Percentiles rank a stretch among this genome's conserved stretches.
phyloP scores from a whole-genome alignment of 64 coral and sea anemone genomes.

The Hydrozoanthus tunicans region DNA sequence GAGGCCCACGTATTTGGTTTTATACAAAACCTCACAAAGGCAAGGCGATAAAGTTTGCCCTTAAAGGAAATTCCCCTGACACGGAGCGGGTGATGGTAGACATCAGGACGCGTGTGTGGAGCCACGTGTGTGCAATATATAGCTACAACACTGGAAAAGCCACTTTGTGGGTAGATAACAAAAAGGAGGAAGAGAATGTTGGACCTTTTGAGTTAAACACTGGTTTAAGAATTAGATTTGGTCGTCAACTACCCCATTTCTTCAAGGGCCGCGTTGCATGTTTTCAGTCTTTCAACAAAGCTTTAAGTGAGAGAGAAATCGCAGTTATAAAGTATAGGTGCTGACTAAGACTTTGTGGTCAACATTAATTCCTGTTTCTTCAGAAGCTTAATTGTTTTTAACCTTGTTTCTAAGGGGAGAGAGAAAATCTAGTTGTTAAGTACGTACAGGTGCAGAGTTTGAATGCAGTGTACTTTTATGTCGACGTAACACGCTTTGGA shows the following conservation, averaged over 20 bases:
- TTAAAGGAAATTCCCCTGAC: neutral
- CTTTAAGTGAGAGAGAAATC: neutral
- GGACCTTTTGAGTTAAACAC: slow-evolving; percentile 18
- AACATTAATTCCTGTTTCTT: too few species aligned
- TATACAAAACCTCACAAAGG: neutral
- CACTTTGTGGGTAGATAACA: slow-evolving; percentile 3
- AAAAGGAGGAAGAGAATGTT: neutral
- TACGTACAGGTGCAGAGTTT: too few species aligned
- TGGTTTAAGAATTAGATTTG: neutral
- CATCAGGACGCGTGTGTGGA: neutral
- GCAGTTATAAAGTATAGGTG: neutral
- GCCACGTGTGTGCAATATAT: slow-evolving; percentile 15
- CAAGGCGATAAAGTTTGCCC: neutral
- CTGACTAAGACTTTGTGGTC: too few species aligned
- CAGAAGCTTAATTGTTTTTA: too few species aligned
- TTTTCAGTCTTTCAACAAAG: slow-evolving; percentile 14
- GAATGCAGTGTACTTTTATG: too few species aligned
- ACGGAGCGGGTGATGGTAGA: neutral
- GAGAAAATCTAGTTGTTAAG: too few species aligned
- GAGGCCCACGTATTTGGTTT: slow-evolving; percentile 1
- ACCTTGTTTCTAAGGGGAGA: too few species aligned
- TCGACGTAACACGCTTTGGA: too few species aligned
- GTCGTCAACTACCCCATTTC: neutral
- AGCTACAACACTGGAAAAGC: neutral
- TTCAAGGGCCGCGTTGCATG: slow-evolving; percentile 11